phyloP scores from a whole-genome alignment of 2,888 invertebrate genomes.

The Tetragonula carbonaria region DNA sequence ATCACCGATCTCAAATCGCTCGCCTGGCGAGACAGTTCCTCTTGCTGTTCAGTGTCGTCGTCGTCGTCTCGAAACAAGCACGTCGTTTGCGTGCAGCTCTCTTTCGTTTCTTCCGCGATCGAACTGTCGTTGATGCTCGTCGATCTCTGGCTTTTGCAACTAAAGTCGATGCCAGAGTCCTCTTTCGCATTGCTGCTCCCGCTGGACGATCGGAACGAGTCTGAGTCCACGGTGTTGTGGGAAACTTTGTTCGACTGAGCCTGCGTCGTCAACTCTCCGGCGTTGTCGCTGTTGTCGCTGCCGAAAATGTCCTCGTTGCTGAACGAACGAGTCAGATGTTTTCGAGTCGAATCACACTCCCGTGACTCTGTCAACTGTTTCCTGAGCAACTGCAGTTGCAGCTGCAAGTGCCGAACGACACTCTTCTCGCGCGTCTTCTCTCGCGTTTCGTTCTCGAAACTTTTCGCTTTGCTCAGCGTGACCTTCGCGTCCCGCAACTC shows the following conservation, averaged over 20 bases:
- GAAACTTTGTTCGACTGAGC: slow-evolving; percentile 17
- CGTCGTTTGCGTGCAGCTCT: slow-evolving; percentile 41
- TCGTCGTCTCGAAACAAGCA: neutral
- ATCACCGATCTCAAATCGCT: slow-evolving; percentile 9
- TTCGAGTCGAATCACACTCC: neutral
- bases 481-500: slow-evolving; percentile 34
- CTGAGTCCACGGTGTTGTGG: neutral
- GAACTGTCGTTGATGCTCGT: slow-evolving; percentile 9
- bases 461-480: slow-evolving; percentile 11
- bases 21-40: slow-evolving; percentile 69
- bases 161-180: slow-evolving; percentile 75
- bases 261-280: slow-evolving; percentile 16
- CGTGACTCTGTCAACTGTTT: slow-evolving; percentile 33
- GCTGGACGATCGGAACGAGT: slow-evolving; percentile 56
- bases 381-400: slow-evolving; percentile 38
- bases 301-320: slow-evolving; percentile 30
- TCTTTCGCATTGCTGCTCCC: slow-evolving; percentile 67
- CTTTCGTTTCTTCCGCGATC: neutral
- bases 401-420: slow-evolving; percentile 43
- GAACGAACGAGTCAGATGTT: neutral
- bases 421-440: slow-evolving; percentile 30
- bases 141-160: slow-evolving; percentile 33
- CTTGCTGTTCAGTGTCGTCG: slow-evolving; percentile 53
- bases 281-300: slow-evolving; percentile 30
- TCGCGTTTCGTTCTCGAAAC: neutral